A percentile compares a stretch with the other conserved stretches of the same genome.
These are phyloP conservation scores for Chamaea fasciata DNA, from an alignment of 2,113 vertebrate genomes.

Conservation along the genomic window DNA sequence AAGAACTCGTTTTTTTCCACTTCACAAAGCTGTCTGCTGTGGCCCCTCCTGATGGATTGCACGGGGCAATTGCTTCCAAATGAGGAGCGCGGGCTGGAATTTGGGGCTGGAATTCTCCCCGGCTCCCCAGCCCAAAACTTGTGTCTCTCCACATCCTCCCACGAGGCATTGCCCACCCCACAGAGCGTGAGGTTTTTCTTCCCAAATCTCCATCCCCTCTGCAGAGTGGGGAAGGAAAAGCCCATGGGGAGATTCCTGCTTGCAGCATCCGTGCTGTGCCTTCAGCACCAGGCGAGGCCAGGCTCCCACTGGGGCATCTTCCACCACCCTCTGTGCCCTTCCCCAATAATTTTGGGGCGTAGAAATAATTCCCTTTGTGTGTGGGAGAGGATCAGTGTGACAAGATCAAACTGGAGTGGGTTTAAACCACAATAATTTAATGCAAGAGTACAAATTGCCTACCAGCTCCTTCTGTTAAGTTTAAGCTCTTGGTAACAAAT, in stretches of 20 bases:
- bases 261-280: accelerated
- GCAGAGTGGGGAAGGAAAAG: background rate
- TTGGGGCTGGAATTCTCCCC: background rate
- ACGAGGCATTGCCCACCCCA: background rate
- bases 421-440: background rate
- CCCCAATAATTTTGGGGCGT: background rate
- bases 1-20: constrained; percentile 33
- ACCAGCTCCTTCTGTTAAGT: background rate
- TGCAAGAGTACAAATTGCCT: background rate
- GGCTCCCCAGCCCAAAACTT: background rate
- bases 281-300: background rate
- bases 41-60: constrained; percentile 18
- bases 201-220: background rate
- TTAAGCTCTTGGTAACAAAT: background rate
- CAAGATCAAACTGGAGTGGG: background rate
- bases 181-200: background rate
- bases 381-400: background rate
- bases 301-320: background rate
- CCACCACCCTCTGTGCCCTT: background rate
- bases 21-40: constrained; percentile 17
- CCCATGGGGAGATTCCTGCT: background rate
- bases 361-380: background rate
- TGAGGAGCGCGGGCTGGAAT: background rate
- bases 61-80: constrained; percentile 16
- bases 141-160: background rate